A percentile compares a stretch with the other conserved stretches of the same genome.
These are phyloP conservation scores for Megaptera novaeangliae DNA, from an alignment of 2,113 vertebrate species.

Conservation along the genomic window DNA sequence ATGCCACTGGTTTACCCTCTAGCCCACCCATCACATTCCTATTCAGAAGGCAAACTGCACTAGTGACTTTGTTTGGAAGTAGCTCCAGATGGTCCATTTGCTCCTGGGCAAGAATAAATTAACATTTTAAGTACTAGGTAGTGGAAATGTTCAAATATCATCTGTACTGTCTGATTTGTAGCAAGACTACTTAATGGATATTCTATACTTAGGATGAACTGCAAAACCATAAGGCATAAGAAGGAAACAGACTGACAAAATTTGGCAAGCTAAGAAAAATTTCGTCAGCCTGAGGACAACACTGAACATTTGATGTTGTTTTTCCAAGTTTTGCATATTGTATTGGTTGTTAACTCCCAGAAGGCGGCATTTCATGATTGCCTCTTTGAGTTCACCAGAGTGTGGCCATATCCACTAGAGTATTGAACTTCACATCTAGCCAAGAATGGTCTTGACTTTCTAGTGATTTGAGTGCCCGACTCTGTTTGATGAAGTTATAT, in stretches of 20 bases:
- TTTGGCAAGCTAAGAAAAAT: not conserved
- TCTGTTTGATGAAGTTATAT: not conserved
- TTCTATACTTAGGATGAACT: not conserved
- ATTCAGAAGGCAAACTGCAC: not conserved
- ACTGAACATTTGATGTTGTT: not conserved
- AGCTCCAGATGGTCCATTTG: constrained; percentile 47
- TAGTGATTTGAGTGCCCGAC: not conserved
- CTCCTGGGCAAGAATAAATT: constrained; percentile 37
- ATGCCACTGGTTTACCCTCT: not conserved
- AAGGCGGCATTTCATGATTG: not conserved
- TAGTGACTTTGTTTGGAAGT: not conserved
- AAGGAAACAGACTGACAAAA: not conserved
- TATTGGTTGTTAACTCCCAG: not conserved
- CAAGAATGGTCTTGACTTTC: not conserved
- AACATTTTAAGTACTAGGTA: constrained; percentile 41
- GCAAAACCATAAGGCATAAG: not conserved
- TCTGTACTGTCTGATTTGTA: constrained; percentile 32
- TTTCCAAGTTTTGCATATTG: not conserved
- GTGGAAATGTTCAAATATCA: constrained; percentile 17
- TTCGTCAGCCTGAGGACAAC: not conserved
- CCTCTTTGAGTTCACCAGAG: not conserved
- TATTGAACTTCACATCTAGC: not conserved
- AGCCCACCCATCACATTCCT: not conserved
- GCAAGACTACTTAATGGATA: not conserved
- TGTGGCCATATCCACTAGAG: too few species aligned